Base-by-base conservation (phyloP, 92 coral and sea anemone genomes). In the Heteractis magnifica region DNA sequence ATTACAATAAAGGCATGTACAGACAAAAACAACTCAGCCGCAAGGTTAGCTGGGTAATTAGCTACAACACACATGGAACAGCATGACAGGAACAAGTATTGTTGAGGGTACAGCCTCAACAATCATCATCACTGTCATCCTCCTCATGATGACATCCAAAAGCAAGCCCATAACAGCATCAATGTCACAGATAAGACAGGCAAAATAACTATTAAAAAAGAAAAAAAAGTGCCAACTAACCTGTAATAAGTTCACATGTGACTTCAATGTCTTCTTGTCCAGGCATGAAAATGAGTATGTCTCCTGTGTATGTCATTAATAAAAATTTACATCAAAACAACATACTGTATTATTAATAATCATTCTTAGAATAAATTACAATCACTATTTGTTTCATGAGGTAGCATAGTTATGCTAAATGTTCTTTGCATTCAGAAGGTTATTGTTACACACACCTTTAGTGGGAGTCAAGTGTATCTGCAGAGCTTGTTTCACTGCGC, bases 211-310 rank as follows among this genome's bases (percentile, higher is more conserved):
- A 53, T 16, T 11, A 19, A 52, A 14, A 11, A 80, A 6, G 8
- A 0, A 68, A 21, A 79, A n/a, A 51, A n/a, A 18, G 58, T 64
- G 26, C 71, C 21, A 34, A 77, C 87, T 56, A 21, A 96, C 99
- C 99, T 78, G 94, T 84, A 9, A 96, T 95, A 9, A 96, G 90
- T 52, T 93, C 99, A 83, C 99, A 94, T 6, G 99, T 96, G 8
- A 96, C 99, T 80, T 96, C 99, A 55, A 96, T 96, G 75, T 96
- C 99, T 51, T 96, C 99, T 76, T 96, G 99, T 19, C 99, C 99
- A 52, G 99, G 99, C 99, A 96, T 96, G 65, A 96, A 96, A 87
- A 96, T 90, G 18, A 96, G 82, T 49, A 96, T 84, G 83, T 96
- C 99, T 56, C 98, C 99, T 95, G 73, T 15, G 70, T 76, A 70